A percentile compares a stretch with the other conserved stretches of the same genome.
These are phyloP conservation scores for Rhyzopertha dominica DNA, from an alignment of 1,140 invertebrate species.

Conservation along the genomic window DNA sequence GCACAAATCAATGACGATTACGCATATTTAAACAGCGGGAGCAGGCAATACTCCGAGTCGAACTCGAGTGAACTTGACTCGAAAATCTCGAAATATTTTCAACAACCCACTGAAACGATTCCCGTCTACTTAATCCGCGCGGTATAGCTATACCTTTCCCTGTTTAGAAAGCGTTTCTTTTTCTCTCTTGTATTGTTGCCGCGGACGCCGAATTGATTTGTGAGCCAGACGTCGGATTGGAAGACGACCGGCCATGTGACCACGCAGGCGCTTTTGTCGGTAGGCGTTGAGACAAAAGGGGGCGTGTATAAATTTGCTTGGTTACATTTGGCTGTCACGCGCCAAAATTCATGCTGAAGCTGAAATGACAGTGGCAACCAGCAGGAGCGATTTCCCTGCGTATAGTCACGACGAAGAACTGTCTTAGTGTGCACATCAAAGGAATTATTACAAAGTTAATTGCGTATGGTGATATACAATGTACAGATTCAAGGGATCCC, in stretches of 20 bases:
- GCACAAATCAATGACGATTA: slow-evolving; percentile 30
- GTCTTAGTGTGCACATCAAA: too few relatives aligned
- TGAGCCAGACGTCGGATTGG: slow-evolving; percentile 25
- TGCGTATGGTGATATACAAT: too few relatives aligned
- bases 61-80: slow-evolving; percentile 26
- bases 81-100: slow-evolving; percentile 24
- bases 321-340: too few relatives aligned
- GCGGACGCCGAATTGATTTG: slow-evolving; percentile 35
- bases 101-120: slow-evolving; percentile 20
- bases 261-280: slow-evolving; percentile 24
- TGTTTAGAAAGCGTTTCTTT: slow-evolving; percentile 15
- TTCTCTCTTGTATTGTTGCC: slow-evolving; percentile 16
- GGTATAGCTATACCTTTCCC: slow-evolving; percentile 18
- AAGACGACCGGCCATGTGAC: slow-evolving; percentile 20
- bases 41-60: slow-evolving; percentile 14
- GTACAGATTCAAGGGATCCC: too few relatives aligned
- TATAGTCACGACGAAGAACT: too few relatives aligned
- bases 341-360: too few relatives aligned
- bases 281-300: slow-evolving; percentile 34
- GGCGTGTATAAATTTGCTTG: slow-evolving; percentile 17
- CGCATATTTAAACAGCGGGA: slow-evolving; percentile 28
- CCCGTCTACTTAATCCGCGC: slow-evolving; percentile 16
- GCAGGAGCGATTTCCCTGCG: too few relatives aligned
- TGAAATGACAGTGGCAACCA: too few relatives aligned
- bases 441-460: too few relatives aligned